These are phyloP conservation scores for Eciton burchellii DNA, from an alignment of 1,140 invertebrate genomes.

Conservation along the genomic window DNA sequence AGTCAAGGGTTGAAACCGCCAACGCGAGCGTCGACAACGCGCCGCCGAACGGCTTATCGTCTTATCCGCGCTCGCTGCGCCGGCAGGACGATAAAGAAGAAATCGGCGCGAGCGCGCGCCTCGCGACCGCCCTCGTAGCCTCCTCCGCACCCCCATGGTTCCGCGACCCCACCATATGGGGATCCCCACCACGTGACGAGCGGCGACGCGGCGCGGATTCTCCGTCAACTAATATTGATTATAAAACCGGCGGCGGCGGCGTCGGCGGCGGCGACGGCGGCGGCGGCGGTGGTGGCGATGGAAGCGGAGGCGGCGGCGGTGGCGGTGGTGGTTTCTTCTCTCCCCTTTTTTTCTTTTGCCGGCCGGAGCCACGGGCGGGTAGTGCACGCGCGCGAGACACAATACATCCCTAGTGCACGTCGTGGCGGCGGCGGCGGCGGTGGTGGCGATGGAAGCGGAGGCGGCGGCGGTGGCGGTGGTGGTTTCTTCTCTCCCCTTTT, in stretches of 20 bases:
- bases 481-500: slow-evolving; percentile 54
- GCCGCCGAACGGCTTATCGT: slow-evolving; percentile 32
- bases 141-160: slow-evolving; percentile 1
- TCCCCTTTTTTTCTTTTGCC: slow-evolving; percentile 52
- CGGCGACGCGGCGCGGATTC: slow-evolving; percentile 77
- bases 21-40: slow-evolving; percentile 9
- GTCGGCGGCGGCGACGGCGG: slow-evolving; percentile 33
- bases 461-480: slow-evolving; percentile 41
- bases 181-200: slow-evolving; percentile 30
- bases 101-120: slow-evolving; percentile 19
- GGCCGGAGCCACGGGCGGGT: slow-evolving; percentile 48
- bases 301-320: slow-evolving; percentile 34
- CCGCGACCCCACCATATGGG: slow-evolving; percentile 8
- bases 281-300: slow-evolving; percentile 32
- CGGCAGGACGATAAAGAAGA: slow-evolving; percentile 47
- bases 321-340: slow-evolving; percentile 53
- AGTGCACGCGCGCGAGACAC: slow-evolving; percentile 63
- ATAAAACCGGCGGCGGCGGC: slow-evolving; percentile 73
- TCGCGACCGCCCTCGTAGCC: not conserved
- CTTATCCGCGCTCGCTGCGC: slow-evolving; percentile 26
- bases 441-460: slow-evolving; percentile 10
- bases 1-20: slow-evolving; percentile 35
- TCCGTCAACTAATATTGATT: slow-evolving; percentile 82
- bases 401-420: slow-evolving; percentile 38
- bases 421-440: slow-evolving; percentile 43